Evolutionary conservation across 1,140 invertebrate species (phyloP).

Genomic region (Trypoxylus dichotomus): DNA sequence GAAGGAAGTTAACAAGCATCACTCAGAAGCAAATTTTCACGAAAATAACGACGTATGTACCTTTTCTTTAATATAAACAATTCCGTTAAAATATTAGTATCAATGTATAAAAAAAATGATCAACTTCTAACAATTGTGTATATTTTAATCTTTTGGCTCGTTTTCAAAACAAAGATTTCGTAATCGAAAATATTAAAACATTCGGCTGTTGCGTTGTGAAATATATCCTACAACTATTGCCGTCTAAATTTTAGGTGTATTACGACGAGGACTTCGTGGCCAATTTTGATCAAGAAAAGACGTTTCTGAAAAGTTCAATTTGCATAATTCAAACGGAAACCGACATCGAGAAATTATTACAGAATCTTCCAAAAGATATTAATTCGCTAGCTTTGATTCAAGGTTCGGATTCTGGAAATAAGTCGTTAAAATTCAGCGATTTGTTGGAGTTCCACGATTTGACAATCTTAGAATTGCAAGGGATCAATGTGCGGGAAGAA

Average conservation of each 20-base stretch:
- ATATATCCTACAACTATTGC: neutral
- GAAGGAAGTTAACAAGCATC: constrained; percentile 39
- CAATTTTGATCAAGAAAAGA: constrained; percentile 44
- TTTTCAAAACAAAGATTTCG: too few relatives aligned
- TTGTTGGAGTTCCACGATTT: constrained; percentile 59
- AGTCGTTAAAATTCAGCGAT: constrained; percentile 57
- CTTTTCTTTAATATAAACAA: neutral
- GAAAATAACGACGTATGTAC: constrained; percentile 50
- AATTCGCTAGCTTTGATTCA: constrained; percentile 58
- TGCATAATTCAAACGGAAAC: constrained; percentile 60
- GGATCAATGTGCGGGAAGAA: constrained; percentile 51
- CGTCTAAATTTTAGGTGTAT: constrained; percentile 43
- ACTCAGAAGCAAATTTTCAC: constrained; percentile 41
- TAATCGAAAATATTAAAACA: too few relatives aligned
- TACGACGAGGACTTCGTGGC: constrained; percentile 48
- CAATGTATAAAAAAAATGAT: too few relatives aligned
- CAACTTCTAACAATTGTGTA: too few relatives aligned
- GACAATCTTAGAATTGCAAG: constrained; percentile 63
- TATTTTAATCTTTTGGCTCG: too few relatives aligned
- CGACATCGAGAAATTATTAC: constrained; percentile 54
- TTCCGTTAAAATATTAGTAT: neutral
- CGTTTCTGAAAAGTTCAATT: constrained; percentile 59
- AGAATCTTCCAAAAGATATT: constrained; percentile 57
- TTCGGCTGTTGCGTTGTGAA: too few relatives aligned
- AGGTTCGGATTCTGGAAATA: constrained; percentile 56